Conservation (phyloP, 2,797 vertebrate species). For the Poeciliopsis turneri region DNA sequence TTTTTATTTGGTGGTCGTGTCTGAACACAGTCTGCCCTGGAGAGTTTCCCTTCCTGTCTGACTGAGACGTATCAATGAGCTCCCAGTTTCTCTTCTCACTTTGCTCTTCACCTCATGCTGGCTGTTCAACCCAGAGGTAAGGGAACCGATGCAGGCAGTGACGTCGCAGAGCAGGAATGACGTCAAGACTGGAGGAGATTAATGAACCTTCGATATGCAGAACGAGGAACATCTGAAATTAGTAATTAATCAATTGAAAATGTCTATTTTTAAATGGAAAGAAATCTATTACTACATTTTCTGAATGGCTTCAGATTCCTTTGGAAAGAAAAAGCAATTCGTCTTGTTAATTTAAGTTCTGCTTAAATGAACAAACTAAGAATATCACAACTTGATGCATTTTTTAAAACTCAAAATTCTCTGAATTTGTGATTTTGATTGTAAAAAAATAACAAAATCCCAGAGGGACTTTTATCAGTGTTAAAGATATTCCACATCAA, state of each 20-base stretch:
- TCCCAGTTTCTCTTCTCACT: constrained; percentile 22
- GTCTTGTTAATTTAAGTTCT: neutral
- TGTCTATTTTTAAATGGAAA: neutral
- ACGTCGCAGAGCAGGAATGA: neutral
- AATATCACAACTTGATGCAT: no score
- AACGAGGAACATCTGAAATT: neutral
- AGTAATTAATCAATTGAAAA: neutral
- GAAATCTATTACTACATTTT: neutral
- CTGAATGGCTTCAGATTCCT: neutral
- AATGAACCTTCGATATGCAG: neutral
- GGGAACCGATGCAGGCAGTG: constrained; percentile 2
- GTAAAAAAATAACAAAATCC: no score
- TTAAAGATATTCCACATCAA: no score
- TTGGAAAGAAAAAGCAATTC: neutral
- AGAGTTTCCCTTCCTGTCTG: constrained; percentile 53
- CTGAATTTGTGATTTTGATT: no score
- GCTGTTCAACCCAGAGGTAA: neutral
- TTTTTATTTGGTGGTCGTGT: constrained; percentile 11
- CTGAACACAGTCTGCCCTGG: constrained; percentile 24
- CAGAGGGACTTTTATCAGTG: no score
- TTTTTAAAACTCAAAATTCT: no score
- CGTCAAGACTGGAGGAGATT: neutral
- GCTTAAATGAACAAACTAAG: no score
- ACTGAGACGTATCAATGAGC: constrained; percentile 36
- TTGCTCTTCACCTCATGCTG: neutral